These are phyloP conservation scores for Tyrannus savana DNA, from an alignment of 2,113 vertebrate species.

Conservation along the genomic window DNA sequence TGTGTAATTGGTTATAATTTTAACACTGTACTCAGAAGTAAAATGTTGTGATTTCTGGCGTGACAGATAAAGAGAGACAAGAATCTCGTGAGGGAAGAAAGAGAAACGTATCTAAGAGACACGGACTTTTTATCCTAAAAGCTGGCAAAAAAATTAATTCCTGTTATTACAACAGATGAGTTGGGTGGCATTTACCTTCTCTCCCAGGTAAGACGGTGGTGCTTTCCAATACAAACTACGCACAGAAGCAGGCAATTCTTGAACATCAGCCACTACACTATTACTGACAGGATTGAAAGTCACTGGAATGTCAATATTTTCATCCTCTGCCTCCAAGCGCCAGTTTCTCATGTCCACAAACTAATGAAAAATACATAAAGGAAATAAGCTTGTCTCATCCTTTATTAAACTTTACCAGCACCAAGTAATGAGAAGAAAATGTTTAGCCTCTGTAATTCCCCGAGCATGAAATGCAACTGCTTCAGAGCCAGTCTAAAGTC, in stretches of 20 bases:
- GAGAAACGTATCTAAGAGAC: not conserved
- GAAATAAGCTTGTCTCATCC: not conserved
- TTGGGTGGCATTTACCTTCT: conserved; percentile 80
- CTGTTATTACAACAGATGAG: not conserved
- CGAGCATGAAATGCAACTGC: not conserved
- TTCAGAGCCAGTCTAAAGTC: not conserved
- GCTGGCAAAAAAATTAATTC: not conserved
- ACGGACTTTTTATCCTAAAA: not conserved
- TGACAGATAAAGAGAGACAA: not conserved
- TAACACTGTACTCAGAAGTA: not conserved
- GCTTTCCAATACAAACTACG: conserved; percentile 86
- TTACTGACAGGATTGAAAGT: conserved; percentile 87
- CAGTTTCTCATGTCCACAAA: conserved; percentile 89
- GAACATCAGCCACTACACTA: conserved; percentile 88
- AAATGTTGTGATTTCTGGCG: not conserved
- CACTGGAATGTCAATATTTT: conserved; percentile 72
- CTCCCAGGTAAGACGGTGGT: conserved; percentile 85
- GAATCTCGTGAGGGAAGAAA: not conserved
- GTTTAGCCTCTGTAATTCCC: not conserved
- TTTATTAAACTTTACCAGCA: not conserved
- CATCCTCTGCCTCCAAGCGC: conserved; percentile 79
- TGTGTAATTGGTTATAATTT: not conserved
- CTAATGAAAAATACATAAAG: conserved; percentile 65
- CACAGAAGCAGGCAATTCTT: conserved; percentile 84
- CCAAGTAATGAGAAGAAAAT: not conserved